Base-by-base conservation (phyloP, 2,888 invertebrate species). In the Heliconius charithonia region DNA sequence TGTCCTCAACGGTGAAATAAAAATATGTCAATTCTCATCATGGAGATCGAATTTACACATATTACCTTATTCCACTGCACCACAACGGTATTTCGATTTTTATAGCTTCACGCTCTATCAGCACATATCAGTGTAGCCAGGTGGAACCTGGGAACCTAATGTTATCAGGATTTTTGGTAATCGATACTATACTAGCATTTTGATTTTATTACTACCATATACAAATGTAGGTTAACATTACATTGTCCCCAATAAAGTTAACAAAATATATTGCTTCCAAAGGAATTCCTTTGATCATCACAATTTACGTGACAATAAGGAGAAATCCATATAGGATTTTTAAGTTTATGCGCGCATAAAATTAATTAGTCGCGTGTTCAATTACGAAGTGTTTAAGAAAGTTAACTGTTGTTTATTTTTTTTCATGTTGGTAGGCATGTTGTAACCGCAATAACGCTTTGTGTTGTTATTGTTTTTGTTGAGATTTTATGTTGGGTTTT, bases 341-440 rank as follows among this genome's bases (percentile, higher is more conserved):
- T 69, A 75, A 80, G 76, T 77, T 79, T 73, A 74, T 71, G 71
- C 45, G 76, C 75, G 69, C 76, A 75, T 81, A 77, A 59, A 79
- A 79, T 78, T 76, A 75, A 81, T 73, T 76, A 72, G 75, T 76
- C 63, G 81, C 81, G 81, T 81, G 81, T 77, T 77, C 63, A 65
- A 79, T 78, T 80, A 79, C 79, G 73, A 16, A 65, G 76, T 67
- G 73, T 45, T 81, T 79, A 76, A 81, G 79, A 80, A 78, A 81
- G 75, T 70, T 73, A 56, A 75, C 65, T 74, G 79, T 79, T 77
- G 25, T 73, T 62, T 51, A 56, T 66, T 66, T 56, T 79, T 76
- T 41, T 79, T 79, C n/a, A 10, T 59, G 10, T n/a, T 45, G 41
- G 22, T 22, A 9, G 51, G 7, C 72, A 51, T 78, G 76, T 75